These are phyloP conservation scores for Lampris incognitus DNA, from an alignment of 2,113 vertebrate species.

Conservation along the genomic window DNA sequence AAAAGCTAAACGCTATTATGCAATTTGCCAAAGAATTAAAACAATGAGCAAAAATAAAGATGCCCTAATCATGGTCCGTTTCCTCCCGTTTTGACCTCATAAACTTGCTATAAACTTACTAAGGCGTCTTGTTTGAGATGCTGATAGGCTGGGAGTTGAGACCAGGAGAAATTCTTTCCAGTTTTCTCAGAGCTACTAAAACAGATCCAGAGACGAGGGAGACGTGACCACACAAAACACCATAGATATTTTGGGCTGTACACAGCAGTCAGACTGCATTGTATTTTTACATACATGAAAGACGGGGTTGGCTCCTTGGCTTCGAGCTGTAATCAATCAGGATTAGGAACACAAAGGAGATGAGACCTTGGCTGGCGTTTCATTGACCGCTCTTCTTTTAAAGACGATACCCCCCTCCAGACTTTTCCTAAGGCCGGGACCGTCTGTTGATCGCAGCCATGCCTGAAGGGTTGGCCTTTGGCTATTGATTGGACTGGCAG, in stretches of 20 bases:
- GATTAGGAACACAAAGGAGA: slow-evolving; percentile 47
- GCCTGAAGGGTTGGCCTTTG: slow-evolving; percentile 66
- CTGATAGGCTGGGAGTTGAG: slow-evolving; percentile 50
- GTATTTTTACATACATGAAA: slow-evolving; percentile 45
- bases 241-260: slow-evolving; percentile 37
- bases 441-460: slow-evolving; percentile 28
- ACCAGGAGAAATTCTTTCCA: slow-evolving; percentile 59
- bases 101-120: too few species aligned
- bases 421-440: slow-evolving; percentile 8
- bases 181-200: slow-evolving; percentile 35
- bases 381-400: slow-evolving; percentile 54
- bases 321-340: slow-evolving; percentile 62
- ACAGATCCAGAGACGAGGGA: slow-evolving; percentile 22
- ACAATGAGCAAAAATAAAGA: too few species aligned
- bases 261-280: slow-evolving; percentile 17
- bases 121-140: slow-evolving; percentile 48
- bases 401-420: background rate
- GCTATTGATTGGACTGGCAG: slow-evolving; percentile 65
- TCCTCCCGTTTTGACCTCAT: too few species aligned
- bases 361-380: slow-evolving; percentile 42
- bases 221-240: slow-evolving; percentile 43
- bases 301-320: slow-evolving; percentile 33
- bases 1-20: too few species aligned
- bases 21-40: too few species aligned
- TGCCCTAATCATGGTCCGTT: too few species aligned